These are phyloP conservation scores for Danionella dracula DNA, from an alignment of 2,797 vertebrate species.

Conservation along the genomic window DNA sequence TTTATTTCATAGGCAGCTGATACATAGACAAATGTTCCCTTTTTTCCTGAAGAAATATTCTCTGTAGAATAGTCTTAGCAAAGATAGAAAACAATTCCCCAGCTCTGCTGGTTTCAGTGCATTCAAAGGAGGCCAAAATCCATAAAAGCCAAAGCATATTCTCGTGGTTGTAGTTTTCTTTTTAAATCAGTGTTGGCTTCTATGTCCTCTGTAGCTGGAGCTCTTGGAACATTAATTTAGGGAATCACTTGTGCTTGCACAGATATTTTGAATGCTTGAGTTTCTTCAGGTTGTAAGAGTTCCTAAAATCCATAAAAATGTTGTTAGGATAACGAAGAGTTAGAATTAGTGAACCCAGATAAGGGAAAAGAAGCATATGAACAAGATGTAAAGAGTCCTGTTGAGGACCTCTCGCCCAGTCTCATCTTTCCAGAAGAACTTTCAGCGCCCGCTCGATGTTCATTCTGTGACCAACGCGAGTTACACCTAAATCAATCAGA, in stretches of 20 bases:
- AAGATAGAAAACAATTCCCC: conserved; percentile 82
- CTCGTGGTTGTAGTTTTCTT: conserved; percentile 26
- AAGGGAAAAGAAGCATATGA: conserved; percentile 26
- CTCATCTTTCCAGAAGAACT: conserved; percentile 86
- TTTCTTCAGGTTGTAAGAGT: conserved; percentile 35
- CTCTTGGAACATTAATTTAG: conserved; percentile 19
- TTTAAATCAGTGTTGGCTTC: conserved; percentile 34
- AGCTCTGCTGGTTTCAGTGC: conserved; percentile 80
- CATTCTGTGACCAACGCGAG: conserved; percentile 86
- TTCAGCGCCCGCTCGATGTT: conserved; percentile 88
- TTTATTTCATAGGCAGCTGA: conserved; percentile 56
- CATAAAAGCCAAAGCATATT: conserved; percentile 28
- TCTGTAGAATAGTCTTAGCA: conserved; percentile 72
- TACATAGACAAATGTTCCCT: conserved; percentile 62
- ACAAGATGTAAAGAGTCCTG: conserved; percentile 12
- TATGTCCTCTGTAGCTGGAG: conserved; percentile 18
- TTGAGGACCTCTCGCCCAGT: conserved; percentile 51
- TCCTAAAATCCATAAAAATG: conserved; percentile 37
- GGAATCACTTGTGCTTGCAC: conserved; percentile 37
- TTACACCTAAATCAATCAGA: conserved; percentile 86
- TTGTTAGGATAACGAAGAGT: conserved; percentile 20
- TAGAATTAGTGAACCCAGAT: conserved; percentile 36
- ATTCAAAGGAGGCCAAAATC: conserved; percentile 73
- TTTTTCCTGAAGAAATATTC: conserved; percentile 72
- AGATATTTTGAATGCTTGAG: conserved; percentile 14